Conservation (phyloP, 2,113 vertebrate genomes). For the Siphamia tubifer region DNA sequence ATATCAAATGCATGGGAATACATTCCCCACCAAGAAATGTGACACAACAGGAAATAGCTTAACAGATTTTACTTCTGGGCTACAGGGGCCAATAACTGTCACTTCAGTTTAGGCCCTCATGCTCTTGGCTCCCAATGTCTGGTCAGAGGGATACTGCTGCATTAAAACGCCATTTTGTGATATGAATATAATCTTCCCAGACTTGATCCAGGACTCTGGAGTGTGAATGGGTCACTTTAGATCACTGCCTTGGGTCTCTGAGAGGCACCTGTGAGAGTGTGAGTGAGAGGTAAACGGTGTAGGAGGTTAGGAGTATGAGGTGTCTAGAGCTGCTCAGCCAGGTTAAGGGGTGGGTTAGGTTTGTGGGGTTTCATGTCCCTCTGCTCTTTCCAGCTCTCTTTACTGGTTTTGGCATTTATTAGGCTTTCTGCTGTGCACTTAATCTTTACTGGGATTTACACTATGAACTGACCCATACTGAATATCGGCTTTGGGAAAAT, state of each 20-base stretch:
- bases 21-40: constrained; percentile 81
- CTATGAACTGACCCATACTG: constrained; percentile 40
- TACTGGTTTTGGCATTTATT: constrained; percentile 76
- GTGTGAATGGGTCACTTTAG: constrained; percentile 17
- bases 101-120: constrained; percentile 81
- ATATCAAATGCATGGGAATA: constrained; percentile 78
- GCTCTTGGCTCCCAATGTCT: constrained; percentile 72
- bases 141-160: constrained; percentile 68
- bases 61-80: constrained; percentile 74
- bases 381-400: constrained; percentile 45
- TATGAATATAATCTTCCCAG: constrained; percentile 53
- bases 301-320: constrained; percentile 17
- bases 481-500: constrained; percentile 38
- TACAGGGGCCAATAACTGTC: constrained; percentile 82
- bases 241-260: constrained; percentile 1
- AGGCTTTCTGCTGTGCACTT: constrained; percentile 57
- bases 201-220: neutral
- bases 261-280: constrained; percentile 58
- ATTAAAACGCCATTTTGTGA: constrained; percentile 65
- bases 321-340: constrained; percentile 29
- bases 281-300: constrained; percentile 40
- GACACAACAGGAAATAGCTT: constrained; percentile 87
- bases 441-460: constrained; percentile 64
- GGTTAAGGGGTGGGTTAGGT: constrained; percentile 45
- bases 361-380: constrained; percentile 52